phyloP scores from a whole-genome alignment of 1,140 invertebrate species.

The Pollicipes pollicipes region DNA sequence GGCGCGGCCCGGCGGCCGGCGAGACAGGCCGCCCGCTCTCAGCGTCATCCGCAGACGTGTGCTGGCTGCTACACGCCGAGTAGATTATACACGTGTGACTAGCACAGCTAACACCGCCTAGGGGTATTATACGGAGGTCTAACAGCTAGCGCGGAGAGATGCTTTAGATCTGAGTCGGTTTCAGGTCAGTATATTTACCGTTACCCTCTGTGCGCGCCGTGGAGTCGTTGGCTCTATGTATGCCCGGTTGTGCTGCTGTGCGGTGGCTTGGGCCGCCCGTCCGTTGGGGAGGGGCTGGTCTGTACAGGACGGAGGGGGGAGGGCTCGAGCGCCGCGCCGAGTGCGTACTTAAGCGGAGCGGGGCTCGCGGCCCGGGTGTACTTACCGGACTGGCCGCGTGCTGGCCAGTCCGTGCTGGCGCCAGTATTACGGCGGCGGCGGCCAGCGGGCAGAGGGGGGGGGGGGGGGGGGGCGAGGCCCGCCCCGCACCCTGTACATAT shows the following conservation, averaged over 20 bases:
- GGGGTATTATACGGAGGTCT: neutral
- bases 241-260: neutral
- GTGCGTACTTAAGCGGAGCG: neutral
- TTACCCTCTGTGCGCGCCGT: neutral
- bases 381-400: neutral
- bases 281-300: no score
- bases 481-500: neutral
- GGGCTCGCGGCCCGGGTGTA: neutral
- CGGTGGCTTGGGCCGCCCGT: neutral
- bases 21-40: neutral
- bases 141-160: neutral
- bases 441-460: neutral
- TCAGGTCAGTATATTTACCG: neutral
- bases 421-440: neutral
- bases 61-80: neutral
- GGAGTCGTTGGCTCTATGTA: neutral
- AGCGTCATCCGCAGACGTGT: neutral
- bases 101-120: neutral
- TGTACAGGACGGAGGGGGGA: no score
- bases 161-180: neutral
- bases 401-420: no score
- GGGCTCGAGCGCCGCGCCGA: no score
- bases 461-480: no score
- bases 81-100: neutral
- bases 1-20: no score